Evolutionary conservation across 2,888 invertebrate species (phyloP).

Genomic region (Sisyra nigra): DNA sequence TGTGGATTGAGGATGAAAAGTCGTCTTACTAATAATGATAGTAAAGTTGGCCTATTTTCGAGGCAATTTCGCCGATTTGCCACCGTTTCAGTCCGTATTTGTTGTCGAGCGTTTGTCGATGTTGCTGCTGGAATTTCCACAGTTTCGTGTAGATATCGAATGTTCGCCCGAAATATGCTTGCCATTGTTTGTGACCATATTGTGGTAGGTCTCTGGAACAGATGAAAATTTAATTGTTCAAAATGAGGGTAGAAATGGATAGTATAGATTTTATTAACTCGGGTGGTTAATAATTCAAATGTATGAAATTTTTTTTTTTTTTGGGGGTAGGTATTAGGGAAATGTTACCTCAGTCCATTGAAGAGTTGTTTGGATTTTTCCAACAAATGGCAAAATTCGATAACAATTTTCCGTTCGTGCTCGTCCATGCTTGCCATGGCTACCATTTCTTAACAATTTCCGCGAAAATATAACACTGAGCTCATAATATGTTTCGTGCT

Average conservation of each 20-base stretch:
- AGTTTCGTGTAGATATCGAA: slow-evolving; percentile 95
- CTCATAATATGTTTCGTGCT: not conserved
- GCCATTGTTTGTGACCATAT: slow-evolving; percentile 96
- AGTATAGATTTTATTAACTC: too few relatives aligned
- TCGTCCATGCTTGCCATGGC: slow-evolving; percentile 70
- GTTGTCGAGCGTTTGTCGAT: slow-evolving; percentile 75
- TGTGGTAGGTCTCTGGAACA: slow-evolving; percentile 81
- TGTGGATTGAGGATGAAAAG: not conserved
- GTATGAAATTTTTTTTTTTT: too few relatives aligned
- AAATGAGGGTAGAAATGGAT: too few relatives aligned
- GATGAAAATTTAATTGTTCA: too few relatives aligned
- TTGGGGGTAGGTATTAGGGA: too few relatives aligned
- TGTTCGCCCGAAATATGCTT: slow-evolving; percentile 89
- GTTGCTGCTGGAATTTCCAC: slow-evolving; percentile 97
- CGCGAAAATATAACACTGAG: not conserved
- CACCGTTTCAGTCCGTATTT: slow-evolving; percentile 92
- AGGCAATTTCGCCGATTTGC: slow-evolving; percentile 98
- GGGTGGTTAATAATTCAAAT: too few relatives aligned
- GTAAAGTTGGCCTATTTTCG: slow-evolving; percentile 95
- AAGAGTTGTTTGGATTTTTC: slow-evolving; percentile 96
- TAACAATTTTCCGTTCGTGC: slow-evolving; percentile 79
- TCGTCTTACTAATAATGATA: slow-evolving; percentile 90
- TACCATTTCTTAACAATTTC: slow-evolving; percentile 35
- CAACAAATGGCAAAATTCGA: slow-evolving; percentile 89
- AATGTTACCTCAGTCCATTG: slow-evolving; percentile 74